Evolutionary conservation across 2,888 invertebrate genomes (phyloP).

Genomic region (Agrochola litura): DNA sequence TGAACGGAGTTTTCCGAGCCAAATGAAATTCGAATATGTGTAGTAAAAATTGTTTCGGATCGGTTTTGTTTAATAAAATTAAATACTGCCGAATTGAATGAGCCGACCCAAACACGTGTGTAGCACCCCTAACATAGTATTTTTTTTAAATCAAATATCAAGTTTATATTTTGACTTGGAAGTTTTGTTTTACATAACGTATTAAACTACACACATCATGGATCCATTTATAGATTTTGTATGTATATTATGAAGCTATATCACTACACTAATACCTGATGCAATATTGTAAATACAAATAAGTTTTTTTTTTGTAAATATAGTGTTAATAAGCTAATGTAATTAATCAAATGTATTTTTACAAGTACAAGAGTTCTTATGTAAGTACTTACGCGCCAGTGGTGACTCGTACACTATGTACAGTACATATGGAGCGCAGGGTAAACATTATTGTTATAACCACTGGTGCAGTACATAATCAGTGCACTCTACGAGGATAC

Average conservation of each 20-base stretch:
- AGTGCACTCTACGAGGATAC: constrained; percentile 5
- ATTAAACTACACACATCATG: constrained; percentile 23
- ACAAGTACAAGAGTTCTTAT: constrained; percentile 38
- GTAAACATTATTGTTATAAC: constrained; percentile 7
- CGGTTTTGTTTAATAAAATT: not conserved
- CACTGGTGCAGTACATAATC: not conserved
- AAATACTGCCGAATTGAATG: not conserved
- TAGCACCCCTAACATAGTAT: not conserved
- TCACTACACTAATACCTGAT: constrained; percentile 19
- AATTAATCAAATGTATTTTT: constrained; percentile 33
- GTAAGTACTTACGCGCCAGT: constrained; percentile 15
- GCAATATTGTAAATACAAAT: constrained; percentile 35
- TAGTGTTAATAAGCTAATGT: constrained; percentile 38
- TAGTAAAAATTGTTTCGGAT: not conserved
- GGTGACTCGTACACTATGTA: not conserved
- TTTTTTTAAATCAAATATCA: not conserved
- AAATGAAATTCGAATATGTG: not conserved
- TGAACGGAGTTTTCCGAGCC: not conserved
- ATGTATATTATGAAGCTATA: constrained; percentile 20
- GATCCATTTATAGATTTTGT: constrained; percentile 29
- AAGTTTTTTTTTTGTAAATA: constrained; percentile 39
- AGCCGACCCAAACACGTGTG: not conserved
- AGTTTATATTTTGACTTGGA: constrained; percentile 1
- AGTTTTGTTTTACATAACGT: constrained; percentile 19
- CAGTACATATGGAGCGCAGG: constrained; percentile 17